Evolutionary conservation across 2,113 vertebrate species (phyloP).

Genomic region (Chaetops frenatus): DNA sequence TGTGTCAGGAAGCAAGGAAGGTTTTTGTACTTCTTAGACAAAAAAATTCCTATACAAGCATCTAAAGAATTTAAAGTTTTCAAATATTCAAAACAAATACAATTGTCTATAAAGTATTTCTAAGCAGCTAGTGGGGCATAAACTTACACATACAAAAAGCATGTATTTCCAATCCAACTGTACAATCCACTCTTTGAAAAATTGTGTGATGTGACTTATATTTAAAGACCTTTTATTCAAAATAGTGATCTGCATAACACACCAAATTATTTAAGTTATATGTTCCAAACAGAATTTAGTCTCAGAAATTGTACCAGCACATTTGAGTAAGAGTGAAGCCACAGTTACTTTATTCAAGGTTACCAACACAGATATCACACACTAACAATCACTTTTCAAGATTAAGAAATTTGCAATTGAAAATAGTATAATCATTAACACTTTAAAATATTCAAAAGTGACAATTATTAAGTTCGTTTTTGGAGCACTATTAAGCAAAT

Average conservation of each 20-base stretch:
- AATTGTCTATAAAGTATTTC: background rate
- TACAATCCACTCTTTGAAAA: background rate
- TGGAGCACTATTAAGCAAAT: background rate
- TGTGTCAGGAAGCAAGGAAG: background rate
- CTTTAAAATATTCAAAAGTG: background rate
- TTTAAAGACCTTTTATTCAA: background rate
- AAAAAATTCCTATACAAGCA: background rate
- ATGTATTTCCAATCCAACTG: background rate
- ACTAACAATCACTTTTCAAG: too few species aligned
- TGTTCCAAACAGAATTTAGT: background rate
- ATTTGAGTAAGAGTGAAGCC: background rate
- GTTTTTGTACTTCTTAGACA: background rate
- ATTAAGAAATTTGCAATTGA: background rate
- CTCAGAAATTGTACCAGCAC: background rate
- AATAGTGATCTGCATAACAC: background rate
- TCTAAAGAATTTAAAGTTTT: background rate
- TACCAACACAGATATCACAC: background rate
- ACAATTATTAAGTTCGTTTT: background rate
- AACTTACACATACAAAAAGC: accelerated
- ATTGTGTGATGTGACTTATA: background rate
- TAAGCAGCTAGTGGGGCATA: background rate
- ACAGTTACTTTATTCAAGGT: background rate
- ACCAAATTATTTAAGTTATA: background rate
- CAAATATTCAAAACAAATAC: background rate
- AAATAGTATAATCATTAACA: background rate